Evolutionary conservation across 1,140 invertebrate species (phyloP).

Genomic region (Akabosia matsudoensis): DNA sequence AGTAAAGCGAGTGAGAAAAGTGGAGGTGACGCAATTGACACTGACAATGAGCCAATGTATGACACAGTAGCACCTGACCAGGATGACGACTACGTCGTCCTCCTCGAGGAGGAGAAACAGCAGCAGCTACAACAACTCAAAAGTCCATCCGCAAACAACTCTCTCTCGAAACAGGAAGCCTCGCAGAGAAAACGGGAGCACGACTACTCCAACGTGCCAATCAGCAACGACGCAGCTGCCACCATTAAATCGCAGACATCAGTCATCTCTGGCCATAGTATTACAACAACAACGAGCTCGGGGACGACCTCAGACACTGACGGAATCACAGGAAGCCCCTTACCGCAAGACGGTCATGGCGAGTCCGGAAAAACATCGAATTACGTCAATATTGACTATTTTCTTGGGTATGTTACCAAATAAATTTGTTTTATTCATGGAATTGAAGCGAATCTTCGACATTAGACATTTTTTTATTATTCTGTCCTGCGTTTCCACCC

Average conservation of each 20-base stretch:
- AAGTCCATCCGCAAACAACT: conserved; percentile 61
- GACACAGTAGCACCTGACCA: conserved; percentile 49
- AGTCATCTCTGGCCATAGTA: conserved; percentile 52
- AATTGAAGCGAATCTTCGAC: no score
- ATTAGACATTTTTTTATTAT: no score
- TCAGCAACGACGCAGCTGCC: conserved; percentile 46
- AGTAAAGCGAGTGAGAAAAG: conserved; percentile 24
- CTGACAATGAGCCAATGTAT: conserved; percentile 46
- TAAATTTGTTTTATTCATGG: no score
- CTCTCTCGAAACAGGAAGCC: conserved; percentile 54
- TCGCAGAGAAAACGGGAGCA: conserved; percentile 48
- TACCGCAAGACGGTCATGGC: conserved; percentile 38
- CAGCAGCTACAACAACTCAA: conserved; percentile 57
- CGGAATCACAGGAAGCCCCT: conserved; percentile 45
- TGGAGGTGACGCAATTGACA: conserved; percentile 9
- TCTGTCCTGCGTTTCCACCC: no score
- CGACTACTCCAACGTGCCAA: conserved; percentile 16
- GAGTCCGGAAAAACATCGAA: conserved; percentile 60
- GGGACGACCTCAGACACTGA: conserved; percentile 60
- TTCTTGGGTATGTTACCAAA: conserved; percentile 66
- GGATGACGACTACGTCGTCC: conserved; percentile 68
- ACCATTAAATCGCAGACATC: conserved; percentile 49
- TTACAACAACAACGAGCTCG: conserved; percentile 51
- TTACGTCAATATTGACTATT: conserved; percentile 87
- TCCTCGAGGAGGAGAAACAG: conserved; percentile 40